Evolutionary conservation across 2,888 invertebrate species (phyloP), one percentile per base, ranked within the genome.

Genomic region (Eupsilia transversa): DNA sequence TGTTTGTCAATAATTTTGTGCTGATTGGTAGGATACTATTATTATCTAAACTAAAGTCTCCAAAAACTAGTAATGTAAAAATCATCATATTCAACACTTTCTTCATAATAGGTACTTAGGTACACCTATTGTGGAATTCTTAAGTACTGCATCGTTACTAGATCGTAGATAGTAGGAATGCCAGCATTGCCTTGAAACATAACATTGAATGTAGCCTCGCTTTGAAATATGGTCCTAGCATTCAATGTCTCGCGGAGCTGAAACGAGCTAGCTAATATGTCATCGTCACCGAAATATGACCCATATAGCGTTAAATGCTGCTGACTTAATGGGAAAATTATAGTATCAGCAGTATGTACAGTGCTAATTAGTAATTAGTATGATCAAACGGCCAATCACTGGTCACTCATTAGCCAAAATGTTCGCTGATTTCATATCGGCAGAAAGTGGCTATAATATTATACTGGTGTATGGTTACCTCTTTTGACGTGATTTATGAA

Each of bases 311-410:
- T 30, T 30, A 23, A 27, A 27, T 35, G 30, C 30, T 38, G 46
- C 35, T 38, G n/a, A 57, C 57, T 66, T 57, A 49, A 49, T 75
- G 20, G 17, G 23, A 49, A 49, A 27, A 41, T 66, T 41, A 49
- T 76, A 12, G 14, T 65, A 9, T 49, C 23, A 46, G 30, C 17
- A 33, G 27, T 33, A 74, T 49, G 20, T 14, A 17, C 30, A 14
- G 14, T 9, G 43, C 10, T 59, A 17, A 41, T 41, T 49, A 59
- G 9, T 72, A 46, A 72, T 73, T 35, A 23, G 20, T 59, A 6
- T 33, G n/a, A 73, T 41, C 10, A 27, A 33, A 49, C 20, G n/a
- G 43, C 14, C 74, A 52, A 9, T 54, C 35, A 76, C 30, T n/a
- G 1, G 1, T 3, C 20, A 27, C 38, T 41, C 38, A 52, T 56